A percentile compares a stretch with the other conserved stretches of the same genome.
phyloP scores from a whole-genome alignment of 2,113 vertebrate genomes.

The Bubo bubo region DNA sequence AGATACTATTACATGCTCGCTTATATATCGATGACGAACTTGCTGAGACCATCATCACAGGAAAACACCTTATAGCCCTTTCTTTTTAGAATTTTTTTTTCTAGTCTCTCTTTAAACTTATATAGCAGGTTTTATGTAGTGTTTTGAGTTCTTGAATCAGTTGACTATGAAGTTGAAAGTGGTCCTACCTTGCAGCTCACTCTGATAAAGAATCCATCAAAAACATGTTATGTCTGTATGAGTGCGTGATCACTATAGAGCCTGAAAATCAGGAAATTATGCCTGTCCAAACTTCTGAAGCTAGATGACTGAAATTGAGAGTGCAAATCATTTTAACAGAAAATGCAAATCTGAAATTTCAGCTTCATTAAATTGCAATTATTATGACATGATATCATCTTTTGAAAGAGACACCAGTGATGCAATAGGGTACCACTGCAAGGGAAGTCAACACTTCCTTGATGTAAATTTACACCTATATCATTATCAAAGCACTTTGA shows the following conservation, averaged over 20 bases:
- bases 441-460: neutral
- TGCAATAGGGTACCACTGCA: fast-evolving
- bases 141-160: neutral
- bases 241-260: neutral
- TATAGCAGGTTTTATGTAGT: neutral
- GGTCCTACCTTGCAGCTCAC: neutral
- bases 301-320: neutral
- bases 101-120: neutral
- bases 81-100: neutral
- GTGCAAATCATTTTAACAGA: neutral
- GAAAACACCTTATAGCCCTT: neutral
- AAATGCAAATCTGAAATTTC: neutral
- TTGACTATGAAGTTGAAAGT: neutral
- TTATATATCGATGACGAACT: neutral
- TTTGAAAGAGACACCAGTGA: neutral
- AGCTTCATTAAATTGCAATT: neutral
- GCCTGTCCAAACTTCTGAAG: neutral
- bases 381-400: neutral
- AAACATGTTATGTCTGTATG: fast-evolving
- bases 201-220: neutral
- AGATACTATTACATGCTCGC: fast-evolving
- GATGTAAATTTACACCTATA: neutral
- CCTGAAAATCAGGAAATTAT: neutral
- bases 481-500: neutral
- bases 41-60: neutral